Percentiles rank a stretch among this genome's conserved stretches.
Conservation (phyloP, 2,797 vertebrate genomes). For the Pseudomugil gertrudae region DNA sequence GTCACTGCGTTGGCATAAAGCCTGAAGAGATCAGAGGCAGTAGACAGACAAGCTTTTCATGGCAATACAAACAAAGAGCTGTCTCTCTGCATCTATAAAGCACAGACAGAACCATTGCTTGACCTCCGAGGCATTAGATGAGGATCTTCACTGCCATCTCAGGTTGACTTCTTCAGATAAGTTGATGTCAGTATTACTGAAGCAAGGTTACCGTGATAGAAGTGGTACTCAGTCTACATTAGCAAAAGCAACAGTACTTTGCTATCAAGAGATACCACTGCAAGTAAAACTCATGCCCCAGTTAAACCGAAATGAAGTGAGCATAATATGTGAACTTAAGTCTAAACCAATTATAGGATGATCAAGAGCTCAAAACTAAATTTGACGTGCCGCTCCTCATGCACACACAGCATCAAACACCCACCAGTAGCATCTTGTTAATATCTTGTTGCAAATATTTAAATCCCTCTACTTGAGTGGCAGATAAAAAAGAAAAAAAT, state of each 20-base stretch:
- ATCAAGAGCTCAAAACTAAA: constrained; percentile 12
- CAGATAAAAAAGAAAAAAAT: constrained; percentile 19
- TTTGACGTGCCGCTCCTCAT: constrained; percentile 18
- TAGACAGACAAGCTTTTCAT: constrained; percentile 71
- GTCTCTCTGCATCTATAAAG: constrained; percentile 51
- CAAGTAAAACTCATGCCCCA: not conserved
- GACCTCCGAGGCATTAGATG: constrained; percentile 37
- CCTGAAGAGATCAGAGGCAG: constrained; percentile 65
- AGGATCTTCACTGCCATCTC: constrained; percentile 20
- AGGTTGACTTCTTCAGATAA: constrained; percentile 20
- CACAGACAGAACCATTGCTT: constrained; percentile 35
- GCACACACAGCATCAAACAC: constrained; percentile 17
- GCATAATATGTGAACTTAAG: not conserved
- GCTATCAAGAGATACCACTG: not conserved
- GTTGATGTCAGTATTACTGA: constrained; percentile 21
- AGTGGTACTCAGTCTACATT: not conserved
- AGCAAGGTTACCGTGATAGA: not conserved
- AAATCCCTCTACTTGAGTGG: constrained; percentile 43
- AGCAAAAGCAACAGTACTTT: not conserved
- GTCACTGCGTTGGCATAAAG: constrained; percentile 63
- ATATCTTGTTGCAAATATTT: constrained; percentile 41
- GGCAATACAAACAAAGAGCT: constrained; percentile 60
- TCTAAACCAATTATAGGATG: not conserved
- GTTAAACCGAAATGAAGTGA: not conserved
- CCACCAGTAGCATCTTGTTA: constrained; percentile 30